phyloP scores from a whole-genome alignment of 2,888 invertebrate genomes.

The Alitta virens region DNA sequence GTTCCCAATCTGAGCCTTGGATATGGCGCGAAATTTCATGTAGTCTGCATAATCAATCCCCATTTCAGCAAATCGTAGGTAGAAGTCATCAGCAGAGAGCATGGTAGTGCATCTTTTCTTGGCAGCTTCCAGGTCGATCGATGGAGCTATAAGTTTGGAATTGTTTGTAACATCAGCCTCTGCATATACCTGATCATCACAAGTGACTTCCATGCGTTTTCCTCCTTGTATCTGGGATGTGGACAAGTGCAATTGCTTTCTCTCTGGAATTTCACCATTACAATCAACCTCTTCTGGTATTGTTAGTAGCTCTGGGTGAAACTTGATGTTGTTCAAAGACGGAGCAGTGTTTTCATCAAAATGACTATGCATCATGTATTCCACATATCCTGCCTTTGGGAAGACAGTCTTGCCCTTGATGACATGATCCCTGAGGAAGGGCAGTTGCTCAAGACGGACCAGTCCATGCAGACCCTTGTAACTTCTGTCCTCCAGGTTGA shows the following conservation, averaged over 20 bases:
- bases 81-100: conserved; percentile 8
- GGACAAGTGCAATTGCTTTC: neutral
- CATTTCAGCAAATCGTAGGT: conserved; percentile 4
- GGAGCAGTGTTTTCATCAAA: neutral
- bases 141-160: neutral
- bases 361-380: conserved; percentile 4
- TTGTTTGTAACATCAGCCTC: neutral
- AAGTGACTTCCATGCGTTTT: neutral
- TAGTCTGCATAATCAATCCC: conserved; percentile 14
- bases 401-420: conserved; percentile 16
- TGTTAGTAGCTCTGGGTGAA: neutral
- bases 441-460: conserved; percentile 1
- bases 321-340: conserved; percentile 7
- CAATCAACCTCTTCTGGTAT: conserved; percentile 1
- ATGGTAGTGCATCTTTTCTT: neutral
- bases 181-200: conserved; percentile 4
- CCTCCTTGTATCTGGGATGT: neutral
- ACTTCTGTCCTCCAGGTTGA: conserved; percentile 8
- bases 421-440: conserved; percentile 10
- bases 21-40: conserved; percentile 1
- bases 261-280: conserved; percentile 3
- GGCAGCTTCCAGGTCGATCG: neutral
- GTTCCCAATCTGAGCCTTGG: conserved; percentile 1
- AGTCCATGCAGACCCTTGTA: conserved; percentile 8
- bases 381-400: conserved; percentile 18